Base-by-base conservation (phyloP, 2,797 vertebrate species). In the Intellagama lesueurii region DNA sequence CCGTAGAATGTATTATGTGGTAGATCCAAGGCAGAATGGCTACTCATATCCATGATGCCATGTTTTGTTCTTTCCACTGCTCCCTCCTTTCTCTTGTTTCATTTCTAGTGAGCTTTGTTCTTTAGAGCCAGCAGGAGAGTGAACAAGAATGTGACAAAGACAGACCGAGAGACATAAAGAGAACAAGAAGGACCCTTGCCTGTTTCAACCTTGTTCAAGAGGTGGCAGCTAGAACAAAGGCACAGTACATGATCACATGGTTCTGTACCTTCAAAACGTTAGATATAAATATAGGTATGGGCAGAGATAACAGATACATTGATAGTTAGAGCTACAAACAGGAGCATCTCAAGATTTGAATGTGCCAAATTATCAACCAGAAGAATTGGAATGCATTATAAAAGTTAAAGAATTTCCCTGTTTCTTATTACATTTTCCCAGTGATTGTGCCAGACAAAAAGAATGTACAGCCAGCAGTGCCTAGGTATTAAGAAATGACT, bases 91-190 rank as follows among this genome's bases (percentile, higher is more conserved):
- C 7, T 7, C 30, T 4, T 24, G 56, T 69, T 47, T 9, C 8
- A 86, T 80, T 35, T 90, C 80, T 85, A 86, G 44, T 7, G 60
- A 89, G 69, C 44, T 87, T 89, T 91, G n/a, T 75, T 90, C 66
- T 88, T 81, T 4, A 4, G 52, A 86, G 78, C 66, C 56, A 81
- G 49, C 6, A 22, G 80, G 80, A 84, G 91, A 84, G 0, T 47
- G 60, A 85, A 56, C 35, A 16, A 68, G 68, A 56, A 2, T 76
- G 69, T 52, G 40, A 76, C 52, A 90, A 79, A 90, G 60, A 40
- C 56, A 87, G 76, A 68, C 35, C 7, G 78, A 30, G 40, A 81
- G 75, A 2, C 40, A 89, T 85, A 73, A 66, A 79, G n/a, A 81
- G n/a, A 89, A 89, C 24, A 56, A 64, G 1, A 64, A 88, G 68